A percentile compares a stretch with the other conserved stretches of the same genome.
These are phyloP conservation scores for Netelia fuscicornis DNA, from an alignment of 2,888 invertebrate genomes.

Conservation along the genomic window DNA sequence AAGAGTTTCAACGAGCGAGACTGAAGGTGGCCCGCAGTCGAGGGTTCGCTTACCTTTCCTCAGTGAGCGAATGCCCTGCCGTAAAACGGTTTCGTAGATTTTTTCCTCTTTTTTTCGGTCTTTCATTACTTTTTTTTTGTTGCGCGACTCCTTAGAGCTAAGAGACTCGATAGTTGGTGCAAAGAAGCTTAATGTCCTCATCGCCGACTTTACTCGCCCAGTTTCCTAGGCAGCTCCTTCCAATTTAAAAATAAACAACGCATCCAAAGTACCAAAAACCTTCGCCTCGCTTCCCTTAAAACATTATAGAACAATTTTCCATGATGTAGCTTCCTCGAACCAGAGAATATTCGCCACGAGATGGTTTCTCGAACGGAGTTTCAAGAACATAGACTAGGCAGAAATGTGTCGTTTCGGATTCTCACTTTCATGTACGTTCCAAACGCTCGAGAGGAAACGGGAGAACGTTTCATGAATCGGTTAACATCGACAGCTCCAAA, in stretches of 20 bases:
- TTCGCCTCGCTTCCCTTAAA: neutral
- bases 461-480: conserved; percentile 47
- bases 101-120: too few relatives aligned
- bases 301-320: conserved; percentile 54
- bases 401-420: conserved; percentile 54
- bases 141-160: too few relatives aligned
- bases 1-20: too few relatives aligned
- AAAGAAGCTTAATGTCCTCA: neutral
- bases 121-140: too few relatives aligned
- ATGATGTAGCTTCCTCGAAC: neutral
- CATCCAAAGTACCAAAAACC: conserved; percentile 1
- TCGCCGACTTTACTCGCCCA: neutral
- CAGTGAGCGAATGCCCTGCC: too few relatives aligned
- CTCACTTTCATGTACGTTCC: conserved; percentile 63
- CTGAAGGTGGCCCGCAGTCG: too few relatives aligned
- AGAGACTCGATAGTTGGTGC: too few relatives aligned
- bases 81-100: too few relatives aligned
- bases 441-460: conserved; percentile 47
- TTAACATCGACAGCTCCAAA: conserved; percentile 4
- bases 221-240: too few relatives aligned
- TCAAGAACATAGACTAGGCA: conserved; percentile 28
- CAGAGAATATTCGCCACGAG: conserved; percentile 1
- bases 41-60: too few relatives aligned
- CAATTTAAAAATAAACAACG: too few relatives aligned
- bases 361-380: neutral